Evolutionary conservation across 2,797 vertebrate species (phyloP), one percentile per base, ranked within the genome.

Genomic region (Chelmon rostratus): DNA sequence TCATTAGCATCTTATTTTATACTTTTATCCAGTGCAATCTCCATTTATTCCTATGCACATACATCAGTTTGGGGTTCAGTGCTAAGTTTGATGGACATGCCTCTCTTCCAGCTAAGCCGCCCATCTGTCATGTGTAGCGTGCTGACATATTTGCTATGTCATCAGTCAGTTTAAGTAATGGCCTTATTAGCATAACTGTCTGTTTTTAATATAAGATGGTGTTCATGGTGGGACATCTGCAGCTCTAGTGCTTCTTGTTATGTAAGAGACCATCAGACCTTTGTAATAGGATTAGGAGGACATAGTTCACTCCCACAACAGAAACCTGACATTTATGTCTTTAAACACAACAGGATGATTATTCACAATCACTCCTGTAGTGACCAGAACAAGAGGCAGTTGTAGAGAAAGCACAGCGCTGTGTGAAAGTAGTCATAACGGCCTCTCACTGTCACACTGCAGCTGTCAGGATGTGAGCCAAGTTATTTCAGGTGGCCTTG

Each of bases 401-500:
- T 76, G 76, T 71, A 52, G 70, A 65, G 83, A 81, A 71, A 69
- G 67, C 78, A 16, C 64, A 64, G 64, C 44, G 6, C 75, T 67
- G 77, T 82, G 78, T 83, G 76, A 83, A 85, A 73, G 73, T 42
- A 79, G 81, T 77, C 85, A 61, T 85, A 79, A 37, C 56, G 19
- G 61, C 71, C 76, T 75, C 84, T 85, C 53, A 57, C 81, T 88
- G 90, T 91, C 90, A 80, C 87, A 65, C 58, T 78, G 88, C 84
- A 82, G 85, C 90, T 90, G 86, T 82, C 84, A 76, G 86, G 79
- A 87, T 65, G 40, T 66, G 73, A 76, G 87, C 88, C 83, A 88
- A 92, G 92, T 92, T 91, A 64, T 91, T 93, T 89, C 87, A 93
- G 90, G 91, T 92, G 91, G 88, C 79, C 79, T 73, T 80, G 79